A percentile compares a stretch with the other conserved stretches of the same genome.
phyloP scores from a whole-genome alignment of 2,797 vertebrate species.

The Tangara arthus region DNA sequence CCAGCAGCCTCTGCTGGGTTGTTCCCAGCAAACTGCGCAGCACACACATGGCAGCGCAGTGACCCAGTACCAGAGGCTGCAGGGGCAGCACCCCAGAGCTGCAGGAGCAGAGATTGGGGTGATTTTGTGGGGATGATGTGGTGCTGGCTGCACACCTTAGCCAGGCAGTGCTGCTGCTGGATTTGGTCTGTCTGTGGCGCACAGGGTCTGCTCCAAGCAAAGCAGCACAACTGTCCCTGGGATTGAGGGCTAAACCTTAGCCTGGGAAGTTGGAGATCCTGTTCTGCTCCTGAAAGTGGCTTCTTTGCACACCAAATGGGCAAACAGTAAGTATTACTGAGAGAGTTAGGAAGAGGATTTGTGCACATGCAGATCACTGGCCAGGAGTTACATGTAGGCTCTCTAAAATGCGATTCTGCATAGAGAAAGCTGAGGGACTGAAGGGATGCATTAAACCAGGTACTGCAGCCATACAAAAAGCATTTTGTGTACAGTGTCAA shows the following conservation, averaged over 20 bases:
- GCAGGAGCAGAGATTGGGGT: background rate
- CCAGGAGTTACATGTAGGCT: background rate
- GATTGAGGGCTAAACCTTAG: background rate
- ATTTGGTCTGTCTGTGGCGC: background rate
- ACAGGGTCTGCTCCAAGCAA: fast-evolving
- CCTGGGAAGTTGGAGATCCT: background rate
- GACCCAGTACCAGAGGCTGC: fast-evolving
- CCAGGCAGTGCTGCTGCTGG: background rate
- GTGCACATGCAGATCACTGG: background rate
- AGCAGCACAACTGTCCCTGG: background rate
- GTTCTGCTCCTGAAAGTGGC: background rate
- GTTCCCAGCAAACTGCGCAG: background rate
- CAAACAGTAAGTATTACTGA: background rate
- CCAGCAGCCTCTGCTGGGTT: background rate
- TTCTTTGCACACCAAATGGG: background rate
- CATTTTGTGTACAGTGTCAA: slow-evolving; percentile 50
- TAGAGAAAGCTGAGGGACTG: background rate
- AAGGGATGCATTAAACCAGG: background rate
- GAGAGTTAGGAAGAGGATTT: background rate
- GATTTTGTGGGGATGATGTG: background rate
- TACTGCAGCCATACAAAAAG: background rate
- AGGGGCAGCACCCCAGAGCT: background rate
- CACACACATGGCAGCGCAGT: background rate
- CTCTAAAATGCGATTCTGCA: background rate
- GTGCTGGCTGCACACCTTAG: background rate